Evolutionary conservation across 2,888 invertebrate genomes (phyloP).

Genomic region (Amiota communis): DNA sequence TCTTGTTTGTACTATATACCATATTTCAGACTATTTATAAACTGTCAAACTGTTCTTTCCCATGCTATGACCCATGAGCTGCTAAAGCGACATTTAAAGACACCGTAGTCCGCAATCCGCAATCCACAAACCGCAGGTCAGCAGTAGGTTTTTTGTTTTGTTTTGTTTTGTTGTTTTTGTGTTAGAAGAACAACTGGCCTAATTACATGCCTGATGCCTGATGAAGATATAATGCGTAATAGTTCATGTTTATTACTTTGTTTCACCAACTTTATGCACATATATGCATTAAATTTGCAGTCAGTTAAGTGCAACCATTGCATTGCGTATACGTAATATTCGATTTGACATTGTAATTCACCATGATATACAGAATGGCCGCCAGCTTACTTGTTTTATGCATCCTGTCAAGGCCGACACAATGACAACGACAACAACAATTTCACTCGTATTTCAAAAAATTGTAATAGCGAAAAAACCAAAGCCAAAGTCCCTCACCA

Average conservation of each 20-base stretch:
- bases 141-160: too few species aligned
- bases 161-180: neutral
- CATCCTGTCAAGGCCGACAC: neutral
- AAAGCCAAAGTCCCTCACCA: conserved; percentile 2
- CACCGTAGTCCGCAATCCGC: too few species aligned
- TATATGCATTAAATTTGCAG: neutral
- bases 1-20: neutral
- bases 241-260: neutral
- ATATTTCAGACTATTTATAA: conserved; percentile 16
- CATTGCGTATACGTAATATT: conserved; percentile 21
- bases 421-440: neutral
- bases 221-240: neutral
- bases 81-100: neutral
- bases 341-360: conserved; percentile 19
- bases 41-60: conserved; percentile 19
- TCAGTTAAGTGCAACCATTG: conserved; percentile 16
- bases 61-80: neutral
- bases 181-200: neutral
- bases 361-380: too few species aligned
- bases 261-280: too few species aligned
- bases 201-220: neutral
- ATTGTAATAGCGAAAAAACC: neutral
- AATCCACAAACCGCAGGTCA: too few species aligned
- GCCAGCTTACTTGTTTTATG: neutral
- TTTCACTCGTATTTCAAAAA: neutral